Conservation (phyloP, 92 coral and sea anemone genomes). For the Palythoa grandis region DNA sequence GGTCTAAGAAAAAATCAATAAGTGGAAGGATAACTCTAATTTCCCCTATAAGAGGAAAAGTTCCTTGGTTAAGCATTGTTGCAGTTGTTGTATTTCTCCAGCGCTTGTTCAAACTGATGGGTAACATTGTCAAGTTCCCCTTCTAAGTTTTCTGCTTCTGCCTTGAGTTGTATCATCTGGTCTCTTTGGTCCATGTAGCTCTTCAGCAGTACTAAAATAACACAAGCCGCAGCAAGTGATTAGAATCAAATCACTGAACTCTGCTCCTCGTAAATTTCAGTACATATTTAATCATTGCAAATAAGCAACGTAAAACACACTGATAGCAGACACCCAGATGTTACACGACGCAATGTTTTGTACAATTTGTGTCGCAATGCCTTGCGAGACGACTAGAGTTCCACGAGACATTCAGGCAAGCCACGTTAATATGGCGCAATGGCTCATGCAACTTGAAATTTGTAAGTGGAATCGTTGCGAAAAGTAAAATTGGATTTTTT, state of each 20-base stretch:
- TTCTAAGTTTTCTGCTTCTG: conserved; percentile 69
- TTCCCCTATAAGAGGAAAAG: neutral
- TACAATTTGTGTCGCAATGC: too few species aligned
- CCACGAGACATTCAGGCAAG: too few species aligned
- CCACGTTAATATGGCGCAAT: too few species aligned
- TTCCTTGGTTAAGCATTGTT: neutral
- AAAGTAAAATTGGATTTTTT: too few species aligned
- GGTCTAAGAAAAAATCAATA: too few species aligned
- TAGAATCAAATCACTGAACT: neutral
- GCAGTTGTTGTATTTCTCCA: conserved; percentile 74
- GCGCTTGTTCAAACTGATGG: conserved; percentile 64
- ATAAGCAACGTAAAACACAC: too few species aligned
- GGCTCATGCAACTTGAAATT: too few species aligned
- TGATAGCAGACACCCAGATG: too few species aligned
- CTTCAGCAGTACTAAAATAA: conserved; percentile 65
- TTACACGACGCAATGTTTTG: too few species aligned
- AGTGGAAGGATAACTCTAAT: neutral
- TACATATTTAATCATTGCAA: neutral
- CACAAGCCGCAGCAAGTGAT: neutral
- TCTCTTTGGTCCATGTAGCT: conserved; percentile 75
- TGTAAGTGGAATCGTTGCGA: too few species aligned
- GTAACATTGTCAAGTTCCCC: conserved; percentile 66
- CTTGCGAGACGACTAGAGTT: too few species aligned
- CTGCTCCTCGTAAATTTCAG: neutral
- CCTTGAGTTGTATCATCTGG: conserved; percentile 73